Evolutionary conservation across 2,113 vertebrate species (phyloP).

Genomic region (Podiceps cristatus): DNA sequence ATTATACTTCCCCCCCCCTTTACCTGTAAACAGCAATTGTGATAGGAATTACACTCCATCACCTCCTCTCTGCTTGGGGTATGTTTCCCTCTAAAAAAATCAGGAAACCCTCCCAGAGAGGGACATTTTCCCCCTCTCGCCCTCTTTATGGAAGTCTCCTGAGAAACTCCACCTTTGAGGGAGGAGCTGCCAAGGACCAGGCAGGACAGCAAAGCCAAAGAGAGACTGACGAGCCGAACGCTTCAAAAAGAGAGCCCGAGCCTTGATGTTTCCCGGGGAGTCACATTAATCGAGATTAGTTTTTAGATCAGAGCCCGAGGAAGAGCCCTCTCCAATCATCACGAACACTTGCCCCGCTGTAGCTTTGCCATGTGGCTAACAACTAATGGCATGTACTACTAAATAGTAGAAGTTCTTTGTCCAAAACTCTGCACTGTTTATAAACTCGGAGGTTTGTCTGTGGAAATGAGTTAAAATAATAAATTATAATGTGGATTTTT

Average conservation of each 20-base stretch:
- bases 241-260: background rate
- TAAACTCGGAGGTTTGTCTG: background rate
- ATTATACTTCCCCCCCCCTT: background rate
- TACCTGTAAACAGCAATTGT: background rate
- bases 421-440: background rate
- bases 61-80: background rate
- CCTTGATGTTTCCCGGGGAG: background rate
- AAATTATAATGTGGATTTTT: background rate
- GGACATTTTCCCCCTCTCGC: fast-evolving
- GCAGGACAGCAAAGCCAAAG: background rate
- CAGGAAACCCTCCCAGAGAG: background rate
- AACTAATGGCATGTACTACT: background rate
- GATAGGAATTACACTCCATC: background rate
- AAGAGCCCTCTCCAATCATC: background rate
- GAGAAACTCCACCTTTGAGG: conserved; percentile 16
- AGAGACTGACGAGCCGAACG: fast-evolving
- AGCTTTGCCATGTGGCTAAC: background rate
- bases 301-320: background rate
- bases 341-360: background rate
- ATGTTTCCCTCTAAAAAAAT: fast-evolving
- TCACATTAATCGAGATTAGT: background rate
- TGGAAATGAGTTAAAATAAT: background rate
- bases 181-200: background rate
- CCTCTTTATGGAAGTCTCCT: background rate
- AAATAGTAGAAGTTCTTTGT: background rate